phyloP scores from a whole-genome alignment of 2,888 invertebrate genomes.

The Elysia crispata region DNA sequence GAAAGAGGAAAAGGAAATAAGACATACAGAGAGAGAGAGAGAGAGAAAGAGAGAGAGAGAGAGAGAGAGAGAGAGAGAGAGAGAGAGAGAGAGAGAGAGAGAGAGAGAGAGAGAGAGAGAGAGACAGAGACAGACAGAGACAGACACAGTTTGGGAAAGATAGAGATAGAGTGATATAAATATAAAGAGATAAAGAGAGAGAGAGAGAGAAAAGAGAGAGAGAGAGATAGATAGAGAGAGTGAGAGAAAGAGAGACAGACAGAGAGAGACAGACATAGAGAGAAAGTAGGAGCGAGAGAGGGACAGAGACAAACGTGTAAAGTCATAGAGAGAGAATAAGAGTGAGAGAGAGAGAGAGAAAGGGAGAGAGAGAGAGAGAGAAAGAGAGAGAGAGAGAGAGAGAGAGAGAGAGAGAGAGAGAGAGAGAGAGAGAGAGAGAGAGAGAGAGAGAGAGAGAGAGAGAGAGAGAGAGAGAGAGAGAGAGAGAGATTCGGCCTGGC shows the following conservation, averaged over 20 bases:
- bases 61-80: neutral
- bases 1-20: neutral
- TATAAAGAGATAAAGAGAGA: no score
- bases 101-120: neutral
- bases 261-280: slow-evolving; percentile 19
- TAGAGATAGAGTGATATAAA: neutral
- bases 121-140: slow-evolving; percentile 17
- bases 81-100: neutral
- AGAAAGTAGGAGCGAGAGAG: neutral
- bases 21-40: neutral
- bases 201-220: neutral
- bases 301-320: neutral
- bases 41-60: neutral
- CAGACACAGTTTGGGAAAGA: slow-evolving; percentile 6
- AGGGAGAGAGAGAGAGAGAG: neutral
- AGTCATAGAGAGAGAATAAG: neutral
- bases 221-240: slow-evolving; percentile 3
- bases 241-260: slow-evolving; percentile 6
- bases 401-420: neutral
- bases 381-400: slow-evolving; percentile 9
- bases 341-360: neutral
- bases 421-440: slow-evolving; percentile 19
- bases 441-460: slow-evolving; percentile 3
- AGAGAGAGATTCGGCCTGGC: no score
- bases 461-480: neutral